Percentiles rank a stretch among this genome's conserved stretches.
Conservation (phyloP, 2,888 invertebrate genomes). For the Lochmaea crataegi region DNA sequence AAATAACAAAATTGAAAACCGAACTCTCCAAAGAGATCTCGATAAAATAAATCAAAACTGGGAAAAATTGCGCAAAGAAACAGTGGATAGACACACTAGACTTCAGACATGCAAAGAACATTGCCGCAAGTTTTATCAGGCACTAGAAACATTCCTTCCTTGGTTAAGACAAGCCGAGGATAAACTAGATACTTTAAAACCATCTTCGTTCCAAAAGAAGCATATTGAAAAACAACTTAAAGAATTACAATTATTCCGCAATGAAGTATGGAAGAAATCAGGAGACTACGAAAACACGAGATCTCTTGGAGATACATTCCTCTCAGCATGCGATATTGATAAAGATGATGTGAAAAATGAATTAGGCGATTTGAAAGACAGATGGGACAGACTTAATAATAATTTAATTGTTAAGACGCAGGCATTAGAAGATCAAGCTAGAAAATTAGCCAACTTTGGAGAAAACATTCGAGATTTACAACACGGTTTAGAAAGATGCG, state of each 20-base stretch:
- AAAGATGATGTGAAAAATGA: slow-evolving; percentile 89
- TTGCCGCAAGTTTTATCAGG: slow-evolving; percentile 88
- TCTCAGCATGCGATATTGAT: slow-evolving; percentile 89
- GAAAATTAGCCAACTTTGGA: slow-evolving; percentile 84
- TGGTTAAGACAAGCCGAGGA: slow-evolving; percentile 92
- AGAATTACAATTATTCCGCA: slow-evolving; percentile 89
- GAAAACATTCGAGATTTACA: slow-evolving; percentile 88
- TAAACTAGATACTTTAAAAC: slow-evolving; percentile 80
- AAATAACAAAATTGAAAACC: slow-evolving; percentile 67
- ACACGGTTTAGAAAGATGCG: slow-evolving; percentile 86
- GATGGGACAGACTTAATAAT: slow-evolving; percentile 93
- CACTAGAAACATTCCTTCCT: slow-evolving; percentile 85
- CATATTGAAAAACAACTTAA: slow-evolving; percentile 89
- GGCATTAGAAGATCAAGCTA: slow-evolving; percentile 84
- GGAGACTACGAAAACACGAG: slow-evolving; percentile 93
- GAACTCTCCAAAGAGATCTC: slow-evolving; percentile 80
- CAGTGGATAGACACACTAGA: slow-evolving; percentile 86
- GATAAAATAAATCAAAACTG: slow-evolving; percentile 92
- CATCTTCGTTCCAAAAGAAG: slow-evolving; percentile 84
- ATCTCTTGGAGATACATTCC: slow-evolving; percentile 87
- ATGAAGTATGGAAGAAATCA: slow-evolving; percentile 93
- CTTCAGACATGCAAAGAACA: slow-evolving; percentile 93
- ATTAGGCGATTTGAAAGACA: slow-evolving; percentile 81
- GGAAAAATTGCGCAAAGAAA: slow-evolving; percentile 91
- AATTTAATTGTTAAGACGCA: slow-evolving; percentile 82